Base-by-base conservation (phyloP, 2,113 vertebrate species). In the Tetraodon nigroviridis region DNA sequence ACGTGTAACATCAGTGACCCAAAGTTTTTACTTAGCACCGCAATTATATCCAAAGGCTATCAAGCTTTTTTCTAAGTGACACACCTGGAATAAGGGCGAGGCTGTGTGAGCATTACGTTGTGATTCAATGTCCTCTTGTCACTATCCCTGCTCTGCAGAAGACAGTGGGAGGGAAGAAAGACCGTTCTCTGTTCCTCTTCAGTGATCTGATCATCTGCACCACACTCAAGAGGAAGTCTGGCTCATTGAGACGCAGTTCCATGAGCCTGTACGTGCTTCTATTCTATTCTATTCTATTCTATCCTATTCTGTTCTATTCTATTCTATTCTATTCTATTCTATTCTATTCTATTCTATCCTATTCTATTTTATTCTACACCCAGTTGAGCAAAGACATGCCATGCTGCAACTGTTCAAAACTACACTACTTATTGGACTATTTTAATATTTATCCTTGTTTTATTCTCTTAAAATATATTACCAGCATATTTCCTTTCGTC, bases 161-260 rank as follows among this genome's bases (percentile, higher is more conserved):
- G 82, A 92, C 94, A 0, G 90, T 97, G 0, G 93, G 96, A 0
- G 95, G 95, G 54, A 99, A 97, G 89, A 99, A 98, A 82, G 97
- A 99, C 65, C 93, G 97, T 1, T 99, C 97, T 5, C 93, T 99
- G 60, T 99, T 99, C 88, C 94, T 99, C 61, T 98, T 99, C 92
- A 93, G 92, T 2, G 96, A 99, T 84, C 90, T 99, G 72, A 89
- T 99, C 41, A 90, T 98, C 81, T 99, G 97, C 85, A 99, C 97
- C 58, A 98, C 96, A 0, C 84, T 98, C 70, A 99, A 99, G 76
- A 92, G 95, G 83, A 99, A 99, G 87, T 98, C 95, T 0, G 96
- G 97, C n/a, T 98, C 96, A 3, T 89, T 99, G 47, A 91, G 96
- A 20, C 93, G 97, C 71, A 98, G 95, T 84, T 99, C 97, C 81